phyloP scores from a whole-genome alignment of 2,888 invertebrate genomes.

The Miltochrista miniata region DNA sequence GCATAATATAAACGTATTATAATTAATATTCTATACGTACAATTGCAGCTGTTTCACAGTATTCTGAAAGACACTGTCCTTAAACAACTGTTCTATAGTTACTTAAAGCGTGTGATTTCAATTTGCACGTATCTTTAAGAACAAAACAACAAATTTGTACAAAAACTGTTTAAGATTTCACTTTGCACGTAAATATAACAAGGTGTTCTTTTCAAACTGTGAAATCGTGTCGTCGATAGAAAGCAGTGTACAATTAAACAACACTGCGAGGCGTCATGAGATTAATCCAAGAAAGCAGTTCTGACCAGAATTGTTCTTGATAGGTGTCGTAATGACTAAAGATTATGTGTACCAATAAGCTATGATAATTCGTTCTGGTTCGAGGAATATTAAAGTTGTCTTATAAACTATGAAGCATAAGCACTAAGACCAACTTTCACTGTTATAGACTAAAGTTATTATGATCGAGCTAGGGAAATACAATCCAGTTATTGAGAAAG shows the following conservation, averaged over 20 bases:
- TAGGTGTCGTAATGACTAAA: constrained; percentile 3
- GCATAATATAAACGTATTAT: too few relatives aligned
- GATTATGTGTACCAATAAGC: not conserved
- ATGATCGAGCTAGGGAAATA: constrained; percentile 55
- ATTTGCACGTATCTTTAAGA: not conserved
- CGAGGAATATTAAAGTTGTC: constrained; percentile 41
- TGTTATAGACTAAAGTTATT: constrained; percentile 54
- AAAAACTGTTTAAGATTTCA: constrained; percentile 11
- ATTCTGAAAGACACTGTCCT: not conserved
- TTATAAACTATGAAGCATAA: constrained; percentile 36
- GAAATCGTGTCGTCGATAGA: constrained; percentile 13
- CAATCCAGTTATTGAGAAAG: constrained; percentile 71
- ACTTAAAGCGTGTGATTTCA: not conserved
- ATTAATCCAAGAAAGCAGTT: constrained; percentile 4
- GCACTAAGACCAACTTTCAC: constrained; percentile 62
- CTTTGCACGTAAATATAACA: constrained; percentile 13
- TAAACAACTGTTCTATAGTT: constrained; percentile 3
- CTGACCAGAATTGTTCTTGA: not conserved
- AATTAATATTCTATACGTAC: not conserved
- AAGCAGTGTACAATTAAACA: not conserved
- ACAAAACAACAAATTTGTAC: not conserved
- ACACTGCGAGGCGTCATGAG: constrained; percentile 1
- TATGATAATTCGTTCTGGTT: constrained; percentile 42
- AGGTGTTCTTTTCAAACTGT: constrained; percentile 20
- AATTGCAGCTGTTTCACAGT: not conserved